Evolutionary conservation across 2,797 vertebrate species (phyloP), one percentile per base, ranked within the genome.

Genomic region (Coranthus polyacanthus): DNA sequence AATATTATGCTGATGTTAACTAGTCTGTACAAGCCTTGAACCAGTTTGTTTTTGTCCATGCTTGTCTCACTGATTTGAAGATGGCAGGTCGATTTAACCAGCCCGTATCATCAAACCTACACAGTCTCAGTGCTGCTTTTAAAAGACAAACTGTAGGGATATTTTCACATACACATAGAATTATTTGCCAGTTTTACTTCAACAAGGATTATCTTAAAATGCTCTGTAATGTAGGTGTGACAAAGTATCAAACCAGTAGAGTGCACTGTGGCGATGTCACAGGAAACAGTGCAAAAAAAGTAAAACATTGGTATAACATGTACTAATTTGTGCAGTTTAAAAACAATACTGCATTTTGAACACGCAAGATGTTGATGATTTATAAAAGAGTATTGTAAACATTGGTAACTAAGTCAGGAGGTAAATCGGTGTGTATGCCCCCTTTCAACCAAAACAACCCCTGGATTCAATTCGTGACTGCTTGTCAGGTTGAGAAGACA

Each of bases 191-290:
- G n/a, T n/a, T n/a, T n/a, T n/a, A n/a, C n/a, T n/a, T n/a, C n/a
- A n/a, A n/a, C n/a, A n/a, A n/a, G 22, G 21, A 44, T 3, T 0
- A 26, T 16, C 21, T 38, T 10, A 9, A 21, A 54, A 22, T 12
- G 36, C 26, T 50, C 36, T 45, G 47, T 8, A 46, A 17, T 34
- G 32, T 20, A n/a, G n/a, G n/a, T n/a, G n/a, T n/a, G n/a, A n/a
- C 51, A 24, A 61, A 34, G 18, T 29, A 38, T 57, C 12, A 51
- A 18, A 62, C 71, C 63, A 76, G 74, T 47, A 67, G 47, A 68
- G 71, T 45, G 61, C 70, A 65, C 39, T 69, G 49, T 64, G 45
- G 65, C 61, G 63, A 49, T 51, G n/a, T 13, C 20, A 55, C 34
- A 13, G 26, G 24, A 64, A 6, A 29, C 47, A 38, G 5, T 4